Percentiles rank a stretch among this genome's conserved stretches.
Evolutionary conservation across 2,797 vertebrate genomes (phyloP).

Genomic region (Betta splendens): DNA sequence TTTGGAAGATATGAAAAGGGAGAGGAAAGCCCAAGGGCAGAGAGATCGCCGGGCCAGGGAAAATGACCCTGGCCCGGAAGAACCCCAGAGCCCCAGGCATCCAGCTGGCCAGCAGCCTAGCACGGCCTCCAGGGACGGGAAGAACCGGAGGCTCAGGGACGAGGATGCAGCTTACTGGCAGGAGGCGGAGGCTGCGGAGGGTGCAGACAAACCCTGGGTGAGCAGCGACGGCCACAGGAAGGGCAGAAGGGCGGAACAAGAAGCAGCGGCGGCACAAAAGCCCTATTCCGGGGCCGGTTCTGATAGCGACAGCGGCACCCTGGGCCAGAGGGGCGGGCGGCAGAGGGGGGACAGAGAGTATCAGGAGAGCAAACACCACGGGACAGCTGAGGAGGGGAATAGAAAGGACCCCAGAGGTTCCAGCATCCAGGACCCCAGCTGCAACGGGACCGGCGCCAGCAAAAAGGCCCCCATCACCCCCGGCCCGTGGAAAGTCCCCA

Average conservation of each 20-base stretch:
- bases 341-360: conserved; percentile 61
- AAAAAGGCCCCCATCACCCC: conserved; percentile 88
- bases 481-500: conserved; percentile 95
- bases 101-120: conserved; percentile 51
- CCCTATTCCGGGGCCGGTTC: conserved; percentile 44
- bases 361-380: conserved; percentile 62
- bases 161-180: conserved; percentile 67
- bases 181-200: conserved; percentile 68
- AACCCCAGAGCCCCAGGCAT: conserved; percentile 68
- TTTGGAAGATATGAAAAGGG: conserved; percentile 66
- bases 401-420: conserved; percentile 72
- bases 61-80: conserved; percentile 57
- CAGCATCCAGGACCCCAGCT: conserved; percentile 67
- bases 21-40: conserved; percentile 38
- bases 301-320: conserved; percentile 59
- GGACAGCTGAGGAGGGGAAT: conserved; percentile 42
- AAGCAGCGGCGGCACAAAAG: conserved; percentile 52
- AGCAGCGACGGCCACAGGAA: conserved; percentile 63
- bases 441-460: conserved; percentile 71
- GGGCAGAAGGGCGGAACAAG: conserved; percentile 67
- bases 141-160: conserved; percentile 65
- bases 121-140: conserved; percentile 53
- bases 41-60: conserved; percentile 73
- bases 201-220: conserved; percentile 57
- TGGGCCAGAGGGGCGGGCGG: conserved; percentile 38